Base-by-base conservation (phyloP, 2,113 vertebrate species). In the Lates calcarifer region DNA sequence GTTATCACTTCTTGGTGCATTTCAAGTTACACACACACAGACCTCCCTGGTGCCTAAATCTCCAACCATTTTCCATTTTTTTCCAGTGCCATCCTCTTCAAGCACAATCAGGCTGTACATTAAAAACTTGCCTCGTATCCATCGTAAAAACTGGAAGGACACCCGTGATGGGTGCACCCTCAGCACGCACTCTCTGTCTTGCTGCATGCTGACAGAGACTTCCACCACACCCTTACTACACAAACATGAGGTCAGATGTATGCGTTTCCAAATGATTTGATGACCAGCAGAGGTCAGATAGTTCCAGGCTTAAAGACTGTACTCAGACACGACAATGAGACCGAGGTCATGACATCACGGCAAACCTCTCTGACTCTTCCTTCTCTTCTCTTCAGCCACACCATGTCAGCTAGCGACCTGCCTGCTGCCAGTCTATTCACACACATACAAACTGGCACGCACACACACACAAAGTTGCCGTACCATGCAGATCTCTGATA, bases 401-500 rank as follows among this genome's bases (percentile, higher is more conserved):
- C 63, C 58, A 78, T 68, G 65, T 68, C 77, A 86, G 66, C 75
- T 39, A 61, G 41, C 41, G 64, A 83, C 43, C 43, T 33, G 35
- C 56, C 22, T 24, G 57, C 33, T 58, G 31, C 33, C 65, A 41
- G 43, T 67, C 61, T 61, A 88, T 43, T 81, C 79, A 72, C 82
- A 79, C 82, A 74, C 58, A 73, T 47, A 20, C 26, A 63, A 31
- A 64, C 62, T 37, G 3, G 18, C 70, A 51, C 20, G 53, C 68
- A 87, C 69, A 82, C 69, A 82, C 69, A 82, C 57, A 89, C 60
- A 85, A 84, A 69, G 82, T 68, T 84, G 77, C 66, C 31, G 17
- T 96, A 99, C 98, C 98, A 88, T 97, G 96, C 88, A 99, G 92
- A 94, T 99, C 98, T 64, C 95, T 90, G 93, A 99, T 96, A 94